Evolutionary conservation across 2,888 invertebrate species (phyloP).

Genomic region (Pristionchus fissidentatus): DNA sequence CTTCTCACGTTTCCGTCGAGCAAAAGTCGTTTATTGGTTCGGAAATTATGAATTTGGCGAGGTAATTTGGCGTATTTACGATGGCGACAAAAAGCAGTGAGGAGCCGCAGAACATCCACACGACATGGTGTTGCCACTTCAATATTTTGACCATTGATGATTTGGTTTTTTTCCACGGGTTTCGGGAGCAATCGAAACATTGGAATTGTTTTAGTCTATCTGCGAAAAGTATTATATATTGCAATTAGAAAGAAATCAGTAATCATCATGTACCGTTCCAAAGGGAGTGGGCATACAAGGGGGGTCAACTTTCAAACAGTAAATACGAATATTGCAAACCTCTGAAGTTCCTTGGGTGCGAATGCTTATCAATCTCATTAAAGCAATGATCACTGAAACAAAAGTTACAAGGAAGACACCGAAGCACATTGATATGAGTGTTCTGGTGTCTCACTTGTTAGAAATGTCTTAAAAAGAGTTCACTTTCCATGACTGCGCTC

Average conservation of each 20-base stretch:
- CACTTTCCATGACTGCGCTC: too few species aligned
- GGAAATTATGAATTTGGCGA: background rate
- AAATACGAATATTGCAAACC: background rate
- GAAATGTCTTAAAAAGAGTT: too few species aligned
- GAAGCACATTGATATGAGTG: too few species aligned
- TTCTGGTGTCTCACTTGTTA: too few species aligned
- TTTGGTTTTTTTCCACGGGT: too few species aligned
- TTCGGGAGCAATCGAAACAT: background rate
- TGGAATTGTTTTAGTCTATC: too few species aligned
- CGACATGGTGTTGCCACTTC: background rate
- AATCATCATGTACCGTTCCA: too few species aligned
- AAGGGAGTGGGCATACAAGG: background rate
- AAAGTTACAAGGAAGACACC: too few species aligned
- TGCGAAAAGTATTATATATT: too few species aligned
- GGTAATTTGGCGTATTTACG: background rate
- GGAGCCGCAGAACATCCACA: background rate
- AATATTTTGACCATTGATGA: too few species aligned
- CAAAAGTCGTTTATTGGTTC: background rate
- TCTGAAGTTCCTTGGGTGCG: background rate
- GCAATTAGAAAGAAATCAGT: too few species aligned
- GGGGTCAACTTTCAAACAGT: background rate
- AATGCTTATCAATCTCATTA: background rate
- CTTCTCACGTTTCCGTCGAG: background rate
- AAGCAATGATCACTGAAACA: background rate
- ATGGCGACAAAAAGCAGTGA: background rate